Evolutionary conservation across 2,113 vertebrate genomes (phyloP).

Genomic region (Zootoca vivipara): DNA sequence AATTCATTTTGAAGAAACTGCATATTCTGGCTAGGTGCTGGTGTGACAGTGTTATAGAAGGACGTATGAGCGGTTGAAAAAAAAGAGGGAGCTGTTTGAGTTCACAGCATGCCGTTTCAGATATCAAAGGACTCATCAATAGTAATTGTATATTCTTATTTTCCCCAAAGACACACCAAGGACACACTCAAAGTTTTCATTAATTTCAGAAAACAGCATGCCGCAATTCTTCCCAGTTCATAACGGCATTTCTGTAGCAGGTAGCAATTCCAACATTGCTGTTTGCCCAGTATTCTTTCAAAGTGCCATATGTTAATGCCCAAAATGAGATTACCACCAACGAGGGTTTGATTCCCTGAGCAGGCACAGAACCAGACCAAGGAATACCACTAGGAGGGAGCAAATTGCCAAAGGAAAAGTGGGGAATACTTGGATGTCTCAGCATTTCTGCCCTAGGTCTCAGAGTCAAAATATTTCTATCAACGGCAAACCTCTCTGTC

Average conservation of each 20-base stretch:
- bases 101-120: background rate
- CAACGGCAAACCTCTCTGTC: too few relatives aligned
- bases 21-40: constrained; percentile 11
- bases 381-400: background rate
- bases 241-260: constrained; percentile 10
- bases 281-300: background rate
- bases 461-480: too few relatives aligned
- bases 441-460: too few relatives aligned
- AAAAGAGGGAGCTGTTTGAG: background rate
- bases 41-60: background rate
- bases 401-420: background rate
- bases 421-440: too few relatives aligned
- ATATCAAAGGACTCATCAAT: background rate
- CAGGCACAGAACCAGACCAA: too few relatives aligned
- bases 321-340: too few relatives aligned
- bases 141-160: background rate
- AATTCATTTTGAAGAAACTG: constrained; percentile 34
- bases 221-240: background rate
- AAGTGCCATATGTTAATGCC: background rate
- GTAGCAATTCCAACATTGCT: background rate
- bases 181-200: background rate
- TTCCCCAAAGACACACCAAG: background rate
- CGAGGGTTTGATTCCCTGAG: background rate
- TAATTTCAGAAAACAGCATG: constrained; percentile 26
- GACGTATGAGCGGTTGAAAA: background rate